phyloP scores from a whole-genome alignment of 2,888 invertebrate genomes.

The Mycalesis mineus region DNA sequence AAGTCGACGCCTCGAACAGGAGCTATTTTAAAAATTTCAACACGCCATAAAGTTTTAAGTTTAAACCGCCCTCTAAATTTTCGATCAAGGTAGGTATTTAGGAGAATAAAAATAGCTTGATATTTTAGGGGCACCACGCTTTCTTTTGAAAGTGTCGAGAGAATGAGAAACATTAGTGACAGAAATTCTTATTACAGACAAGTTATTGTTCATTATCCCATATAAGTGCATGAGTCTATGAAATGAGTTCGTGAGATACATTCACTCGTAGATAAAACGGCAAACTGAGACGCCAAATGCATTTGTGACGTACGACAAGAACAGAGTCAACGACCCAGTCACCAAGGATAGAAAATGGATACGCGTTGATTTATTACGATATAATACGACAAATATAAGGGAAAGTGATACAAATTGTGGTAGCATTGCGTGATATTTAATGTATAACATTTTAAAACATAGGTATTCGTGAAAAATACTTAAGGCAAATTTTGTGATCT shows the following conservation, averaged over 20 bases:
- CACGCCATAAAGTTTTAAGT: slow-evolving; percentile 35
- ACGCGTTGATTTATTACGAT: slow-evolving; percentile 34
- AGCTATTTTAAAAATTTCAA: slow-evolving; percentile 43
- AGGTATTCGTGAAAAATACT: too few species aligned
- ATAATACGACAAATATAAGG: slow-evolving; percentile 27
- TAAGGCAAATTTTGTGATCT: too few species aligned
- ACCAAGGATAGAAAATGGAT: slow-evolving; percentile 54
- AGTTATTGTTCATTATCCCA: slow-evolving; percentile 22
- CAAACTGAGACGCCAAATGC: slow-evolving; percentile 48
- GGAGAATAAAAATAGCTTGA: slow-evolving; percentile 12
- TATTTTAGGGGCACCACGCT: neutral
- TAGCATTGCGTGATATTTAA: neutral
- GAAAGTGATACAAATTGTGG: slow-evolving; percentile 16
- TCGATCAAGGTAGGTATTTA: slow-evolving; percentile 19
- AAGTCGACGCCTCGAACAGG: slow-evolving; percentile 33
- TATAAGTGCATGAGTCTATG: slow-evolving; percentile 24
- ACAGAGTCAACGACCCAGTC: slow-evolving; percentile 63
- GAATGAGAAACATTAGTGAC: slow-evolving; percentile 16
- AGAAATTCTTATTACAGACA: slow-evolving; percentile 14
- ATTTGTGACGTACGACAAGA: slow-evolving; percentile 51
- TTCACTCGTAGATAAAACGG: slow-evolving; percentile 37
- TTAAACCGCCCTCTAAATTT: slow-evolving; percentile 35
- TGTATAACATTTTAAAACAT: neutral
- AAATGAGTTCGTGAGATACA: slow-evolving; percentile 38
- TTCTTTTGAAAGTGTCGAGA: slow-evolving; percentile 18